Percentiles rank a stretch among this genome's conserved stretches.
Evolutionary conservation across 2,888 invertebrate species (phyloP).

Genomic region (Gasteruption jaculator): DNA sequence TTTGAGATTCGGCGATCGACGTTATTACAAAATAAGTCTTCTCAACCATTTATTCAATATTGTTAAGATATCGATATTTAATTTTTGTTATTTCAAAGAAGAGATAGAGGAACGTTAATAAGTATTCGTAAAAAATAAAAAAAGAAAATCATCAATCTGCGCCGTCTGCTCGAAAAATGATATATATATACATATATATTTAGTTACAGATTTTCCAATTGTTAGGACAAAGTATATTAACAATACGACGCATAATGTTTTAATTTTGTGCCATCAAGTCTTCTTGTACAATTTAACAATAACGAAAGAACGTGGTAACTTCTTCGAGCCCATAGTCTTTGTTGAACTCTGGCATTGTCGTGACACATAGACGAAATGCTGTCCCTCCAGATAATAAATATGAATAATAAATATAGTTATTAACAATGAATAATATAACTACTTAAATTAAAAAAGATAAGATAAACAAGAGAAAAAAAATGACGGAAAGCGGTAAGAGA

Average conservation of each 20-base stretch:
- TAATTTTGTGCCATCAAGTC: constrained; percentile 46
- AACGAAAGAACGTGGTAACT: constrained; percentile 49
- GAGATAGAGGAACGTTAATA: too few relatives aligned
- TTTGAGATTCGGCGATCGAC: too few relatives aligned
- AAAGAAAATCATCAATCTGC: too few relatives aligned
- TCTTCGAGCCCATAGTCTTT: constrained; percentile 45
- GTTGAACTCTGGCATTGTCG: constrained; percentile 48
- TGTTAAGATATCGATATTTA: too few relatives aligned
- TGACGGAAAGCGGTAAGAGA: constrained; percentile 34
- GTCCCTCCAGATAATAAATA: constrained; percentile 50
- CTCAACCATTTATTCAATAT: too few relatives aligned
- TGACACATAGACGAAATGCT: constrained; percentile 50
- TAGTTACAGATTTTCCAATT: too few relatives aligned
- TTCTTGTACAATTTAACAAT: too few relatives aligned
- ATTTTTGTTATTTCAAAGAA: too few relatives aligned
- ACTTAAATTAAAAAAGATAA: constrained; percentile 21
- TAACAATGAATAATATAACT: constrained; percentile 28
- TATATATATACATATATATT: too few relatives aligned
- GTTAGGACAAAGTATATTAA: not conserved
- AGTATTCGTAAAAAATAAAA: too few relatives aligned
- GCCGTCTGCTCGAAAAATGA: too few relatives aligned
- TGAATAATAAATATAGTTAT: constrained; percentile 31
- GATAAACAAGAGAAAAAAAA: constrained; percentile 15
- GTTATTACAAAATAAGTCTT: too few relatives aligned
- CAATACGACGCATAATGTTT: not conserved